Conservation (phyloP, 2,888 invertebrate species). For the Ptychoptera contaminata region DNA sequence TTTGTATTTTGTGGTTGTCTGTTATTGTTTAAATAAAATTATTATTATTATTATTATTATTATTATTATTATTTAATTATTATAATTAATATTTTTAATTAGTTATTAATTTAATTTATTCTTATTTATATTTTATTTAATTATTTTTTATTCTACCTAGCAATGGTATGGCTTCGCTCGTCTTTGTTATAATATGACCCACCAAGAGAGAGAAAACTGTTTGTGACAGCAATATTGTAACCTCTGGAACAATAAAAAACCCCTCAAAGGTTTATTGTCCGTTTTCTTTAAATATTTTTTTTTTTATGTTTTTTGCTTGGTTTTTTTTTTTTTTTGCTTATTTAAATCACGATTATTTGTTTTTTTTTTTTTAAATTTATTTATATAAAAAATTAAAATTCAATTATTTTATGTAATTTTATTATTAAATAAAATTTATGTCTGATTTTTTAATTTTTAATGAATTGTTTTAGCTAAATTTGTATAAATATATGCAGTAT, state of each 20-base stretch:
- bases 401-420: too few relatives aligned
- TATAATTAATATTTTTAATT: conserved; percentile 5
- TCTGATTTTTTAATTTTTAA: too few relatives aligned
- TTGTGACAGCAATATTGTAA: conserved; percentile 97
- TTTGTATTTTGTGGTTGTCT: conserved; percentile 2
- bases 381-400: too few relatives aligned
- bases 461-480: too few relatives aligned
- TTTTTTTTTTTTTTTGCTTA: too few relatives aligned
- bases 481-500: too few relatives aligned
- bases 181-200: conserved; percentile 97
- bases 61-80: not conserved
- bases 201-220: conserved; percentile 99
- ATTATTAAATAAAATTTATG: too few relatives aligned
- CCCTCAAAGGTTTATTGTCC: not conserved
- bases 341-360: not conserved
- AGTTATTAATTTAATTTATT: conserved; percentile 5
- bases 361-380: too few relatives aligned
- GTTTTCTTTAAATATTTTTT: not conserved
- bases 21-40: conserved; percentile 2
- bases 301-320: too few relatives aligned
- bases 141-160: conserved; percentile 52
- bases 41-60: conserved; percentile 3
- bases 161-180: conserved; percentile 97
- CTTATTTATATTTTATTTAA: conserved; percentile 1
- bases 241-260: conserved; percentile 78